Base-by-base conservation (phyloP, 2,888 invertebrate genomes). In the Leptopilina syphax region DNA sequence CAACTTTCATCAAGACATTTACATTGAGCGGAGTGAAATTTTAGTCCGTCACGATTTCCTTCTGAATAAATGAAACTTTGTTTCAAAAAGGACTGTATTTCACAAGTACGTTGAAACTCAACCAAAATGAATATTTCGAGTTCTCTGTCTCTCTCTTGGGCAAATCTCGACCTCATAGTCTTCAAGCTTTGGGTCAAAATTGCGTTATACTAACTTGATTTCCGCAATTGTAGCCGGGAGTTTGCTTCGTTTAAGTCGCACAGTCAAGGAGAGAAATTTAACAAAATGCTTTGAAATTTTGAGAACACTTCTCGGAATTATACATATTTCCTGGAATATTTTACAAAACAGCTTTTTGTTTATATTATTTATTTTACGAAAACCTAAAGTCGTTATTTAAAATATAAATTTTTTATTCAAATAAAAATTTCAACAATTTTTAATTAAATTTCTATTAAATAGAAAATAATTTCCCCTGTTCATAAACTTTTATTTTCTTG, bases 121-220 rank as follows among this genome's bases (percentile, higher is more conserved):
- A 76, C 79, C 80, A 79, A 77, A 63, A 76, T 77, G 79, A 78
- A 82, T 81, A 80, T 82, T 82, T 82, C 80, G 70, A 67, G 68
- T 63, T 50, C 50, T 50, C 50, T 50, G 0, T 34, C 34, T 65
- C 65, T 50, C 50, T 50, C 50, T 77, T 77, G 76, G 73, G 57
- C 44, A 63, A 66, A 77, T 77, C 66, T 79, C 76, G 12, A 68
- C 68, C 57, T 77, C 78, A 57, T 78, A 57, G 57, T 60, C 57
- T 54, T 34, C 73, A 73, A 8, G 34, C 73, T 27, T 18, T 57
- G 27, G 57, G 13, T 70, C 70, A 78, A 79, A 54, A 80, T 80
- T 82, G 77, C 67, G 77, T 83, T 78, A 79, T 54, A 24, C 73
- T 82, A 80, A 82, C 77, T 80, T 78, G 50, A 76, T 73, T 82